A percentile compares a stretch with the other conserved stretches of the same genome.
Conservation (phyloP, 2,113 vertebrate species). For the Ovis aries region DNA sequence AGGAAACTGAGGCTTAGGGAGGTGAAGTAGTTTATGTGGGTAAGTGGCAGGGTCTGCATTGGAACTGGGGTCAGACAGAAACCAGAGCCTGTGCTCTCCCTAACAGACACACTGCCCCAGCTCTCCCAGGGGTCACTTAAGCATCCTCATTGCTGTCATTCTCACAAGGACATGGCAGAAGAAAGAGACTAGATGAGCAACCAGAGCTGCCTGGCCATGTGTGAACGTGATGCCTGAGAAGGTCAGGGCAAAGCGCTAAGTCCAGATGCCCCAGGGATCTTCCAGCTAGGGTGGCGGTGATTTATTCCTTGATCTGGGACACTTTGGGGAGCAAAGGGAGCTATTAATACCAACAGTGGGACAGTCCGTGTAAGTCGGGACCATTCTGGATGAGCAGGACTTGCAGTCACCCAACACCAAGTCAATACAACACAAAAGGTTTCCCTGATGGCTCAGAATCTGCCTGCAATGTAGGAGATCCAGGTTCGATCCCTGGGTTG, state of each 20-base stretch:
- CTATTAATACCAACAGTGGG: background rate
- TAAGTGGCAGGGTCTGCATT: background rate
- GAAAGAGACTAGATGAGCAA: background rate
- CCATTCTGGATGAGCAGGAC: background rate
- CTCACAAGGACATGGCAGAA: background rate
- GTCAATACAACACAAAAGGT: background rate
- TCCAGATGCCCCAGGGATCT: background rate
- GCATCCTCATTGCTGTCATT: background rate
- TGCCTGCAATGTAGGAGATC: background rate
- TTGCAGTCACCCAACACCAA: background rate
- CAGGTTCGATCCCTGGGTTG: accelerated
- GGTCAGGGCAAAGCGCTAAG: background rate
- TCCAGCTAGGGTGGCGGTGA: too few species aligned
- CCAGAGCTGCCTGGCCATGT: accelerated
- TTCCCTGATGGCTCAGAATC: background rate
- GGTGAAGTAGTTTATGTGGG: too few species aligned
- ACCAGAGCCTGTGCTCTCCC: background rate
- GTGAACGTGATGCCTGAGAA: too few species aligned
- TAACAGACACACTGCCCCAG: background rate
- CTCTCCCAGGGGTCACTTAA: background rate
- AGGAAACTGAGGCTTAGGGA: background rate
- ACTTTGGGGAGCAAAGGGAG: background rate
- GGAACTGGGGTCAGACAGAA: background rate
- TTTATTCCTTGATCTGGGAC: background rate
- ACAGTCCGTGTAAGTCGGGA: background rate